These are phyloP conservation scores for Saxidomus purpurata DNA, from an alignment of 1,140 invertebrate genomes.

Conservation along the genomic window DNA sequence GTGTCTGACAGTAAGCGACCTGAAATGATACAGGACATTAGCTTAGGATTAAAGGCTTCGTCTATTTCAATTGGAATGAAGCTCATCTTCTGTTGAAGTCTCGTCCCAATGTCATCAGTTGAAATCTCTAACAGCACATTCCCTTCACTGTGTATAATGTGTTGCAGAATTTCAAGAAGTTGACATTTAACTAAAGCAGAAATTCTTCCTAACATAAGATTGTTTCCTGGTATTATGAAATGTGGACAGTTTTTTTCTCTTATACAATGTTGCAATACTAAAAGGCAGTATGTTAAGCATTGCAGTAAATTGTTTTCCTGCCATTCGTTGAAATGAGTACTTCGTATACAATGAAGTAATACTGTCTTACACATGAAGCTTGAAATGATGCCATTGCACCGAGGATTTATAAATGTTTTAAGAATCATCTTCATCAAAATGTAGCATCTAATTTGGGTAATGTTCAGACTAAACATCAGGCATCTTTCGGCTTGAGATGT, in stretches of 20 bases:
- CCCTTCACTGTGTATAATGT: background rate
- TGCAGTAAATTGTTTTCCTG: background rate
- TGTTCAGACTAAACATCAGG: constrained; percentile 18
- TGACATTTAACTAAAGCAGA: background rate
- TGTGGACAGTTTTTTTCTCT: background rate
- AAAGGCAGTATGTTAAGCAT: background rate
- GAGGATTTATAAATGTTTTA: background rate
- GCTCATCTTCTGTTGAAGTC: background rate
- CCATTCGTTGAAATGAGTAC: background rate
- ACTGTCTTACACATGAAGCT: constrained; percentile 36
- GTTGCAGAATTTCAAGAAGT: background rate
- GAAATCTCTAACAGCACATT: background rate
- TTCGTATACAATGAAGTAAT: background rate
- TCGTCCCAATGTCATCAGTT: too few relatives aligned
- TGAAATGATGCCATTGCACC: background rate
- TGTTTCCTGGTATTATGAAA: background rate
- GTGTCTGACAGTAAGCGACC: too few relatives aligned
- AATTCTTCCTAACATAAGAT: background rate
- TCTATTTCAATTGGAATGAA: background rate
- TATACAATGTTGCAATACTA: background rate
- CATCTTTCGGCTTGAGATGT: background rate
- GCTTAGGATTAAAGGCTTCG: too few relatives aligned
- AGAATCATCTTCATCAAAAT: constrained; percentile 3
- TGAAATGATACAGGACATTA: too few relatives aligned
- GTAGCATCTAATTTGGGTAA: constrained; percentile 7